These are phyloP conservation scores for Lepidotrigona ventralis DNA, from an alignment of 1,140 invertebrate genomes.

Conservation along the genomic window DNA sequence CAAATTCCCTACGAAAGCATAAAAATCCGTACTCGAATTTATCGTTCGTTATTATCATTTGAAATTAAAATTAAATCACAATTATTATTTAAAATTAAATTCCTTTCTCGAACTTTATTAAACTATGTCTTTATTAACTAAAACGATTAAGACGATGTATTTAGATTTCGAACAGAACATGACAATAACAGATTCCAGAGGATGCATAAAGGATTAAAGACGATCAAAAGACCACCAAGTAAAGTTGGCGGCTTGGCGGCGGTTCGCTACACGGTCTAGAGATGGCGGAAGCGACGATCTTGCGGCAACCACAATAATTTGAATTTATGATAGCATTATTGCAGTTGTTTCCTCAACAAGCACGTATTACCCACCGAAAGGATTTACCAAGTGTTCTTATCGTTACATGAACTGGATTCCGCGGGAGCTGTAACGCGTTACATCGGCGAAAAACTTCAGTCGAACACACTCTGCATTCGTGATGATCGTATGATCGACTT, in stretches of 20 bases:
- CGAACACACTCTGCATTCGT: background rate
- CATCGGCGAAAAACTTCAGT: background rate
- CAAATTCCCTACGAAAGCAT: too few relatives aligned
- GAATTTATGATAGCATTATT: slow-evolving; percentile 49
- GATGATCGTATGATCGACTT: slow-evolving; percentile 8
- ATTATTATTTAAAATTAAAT: too few relatives aligned
- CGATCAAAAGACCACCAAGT: background rate
- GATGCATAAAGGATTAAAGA: background rate
- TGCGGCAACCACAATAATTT: slow-evolving; percentile 39
- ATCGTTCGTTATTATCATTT: too few relatives aligned
- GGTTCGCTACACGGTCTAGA: background rate
- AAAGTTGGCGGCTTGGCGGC: background rate
- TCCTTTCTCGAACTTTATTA: too few relatives aligned
- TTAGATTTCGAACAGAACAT: background rate
- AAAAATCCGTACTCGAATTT: too few relatives aligned
- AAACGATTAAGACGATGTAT: too few relatives aligned
- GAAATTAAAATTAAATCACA: too few relatives aligned
- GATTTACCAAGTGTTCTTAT: slow-evolving; percentile 43
- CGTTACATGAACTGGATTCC: slow-evolving; percentile 17
- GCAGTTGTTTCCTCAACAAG: slow-evolving; percentile 43
- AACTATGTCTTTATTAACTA: too few relatives aligned
- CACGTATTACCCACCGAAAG: slow-evolving; percentile 35
- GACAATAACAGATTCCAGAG: background rate
- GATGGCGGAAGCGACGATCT: slow-evolving; percentile 26
- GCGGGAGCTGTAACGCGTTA: background rate